Percentiles rank a stretch among this genome's conserved stretches.
Conservation (phyloP, 2,797 vertebrate species). For the Eulemur albifrons region DNA sequence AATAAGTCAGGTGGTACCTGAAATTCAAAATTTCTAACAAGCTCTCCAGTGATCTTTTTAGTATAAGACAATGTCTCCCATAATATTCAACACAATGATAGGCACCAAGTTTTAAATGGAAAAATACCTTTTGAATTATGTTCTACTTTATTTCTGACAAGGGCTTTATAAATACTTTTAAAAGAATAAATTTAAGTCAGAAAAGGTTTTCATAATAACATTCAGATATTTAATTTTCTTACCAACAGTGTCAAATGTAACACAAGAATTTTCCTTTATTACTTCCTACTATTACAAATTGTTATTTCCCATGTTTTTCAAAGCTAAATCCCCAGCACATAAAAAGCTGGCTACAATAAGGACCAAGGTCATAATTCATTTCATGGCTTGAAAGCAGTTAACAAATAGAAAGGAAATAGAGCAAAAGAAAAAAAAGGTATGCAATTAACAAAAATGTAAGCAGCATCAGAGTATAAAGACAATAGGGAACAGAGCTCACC, state of each 20-base stretch:
- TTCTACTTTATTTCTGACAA: background rate
- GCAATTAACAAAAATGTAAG: background rate
- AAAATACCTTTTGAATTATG: slow-evolving; percentile 13
- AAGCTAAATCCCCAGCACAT: background rate
- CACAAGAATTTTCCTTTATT: background rate
- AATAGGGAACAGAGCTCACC: background rate
- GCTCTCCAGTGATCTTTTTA: background rate
- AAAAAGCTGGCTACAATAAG: background rate
- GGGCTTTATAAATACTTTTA: background rate
- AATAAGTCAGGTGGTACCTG: background rate
- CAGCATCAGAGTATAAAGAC: background rate
- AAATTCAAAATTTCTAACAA: background rate
- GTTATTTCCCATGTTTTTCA: background rate
- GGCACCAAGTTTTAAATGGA: background rate
- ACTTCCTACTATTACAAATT: background rate
- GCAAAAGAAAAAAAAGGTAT: background rate
- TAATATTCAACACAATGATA: background rate
- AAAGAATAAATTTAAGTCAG: background rate
- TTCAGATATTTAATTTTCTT: background rate
- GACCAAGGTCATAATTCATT: background rate
- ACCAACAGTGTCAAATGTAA: background rate
- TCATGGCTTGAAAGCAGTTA: slow-evolving; percentile 1
- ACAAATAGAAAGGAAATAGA: background rate
- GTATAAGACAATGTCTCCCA: background rate
- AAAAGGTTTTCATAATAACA: background rate